Base-by-base conservation (phyloP, 2,113 vertebrate genomes). In the Eolophus roseicapilla region DNA sequence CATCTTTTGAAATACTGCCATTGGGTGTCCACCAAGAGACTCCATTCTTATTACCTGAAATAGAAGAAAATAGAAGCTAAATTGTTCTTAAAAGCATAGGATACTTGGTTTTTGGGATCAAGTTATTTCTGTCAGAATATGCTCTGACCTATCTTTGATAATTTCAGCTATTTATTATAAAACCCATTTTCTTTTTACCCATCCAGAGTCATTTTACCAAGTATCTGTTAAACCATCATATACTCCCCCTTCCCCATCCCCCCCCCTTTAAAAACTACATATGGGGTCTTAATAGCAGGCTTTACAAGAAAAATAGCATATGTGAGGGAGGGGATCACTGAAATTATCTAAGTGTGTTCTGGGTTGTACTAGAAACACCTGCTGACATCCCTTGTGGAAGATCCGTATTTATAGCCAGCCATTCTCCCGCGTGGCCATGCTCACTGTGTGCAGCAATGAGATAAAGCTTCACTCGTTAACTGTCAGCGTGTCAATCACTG, bases 1-100 rank as follows among this genome's bases (percentile, higher is more conserved):
- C 82, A 28, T 91, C 75, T 88, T 92, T 84, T 39, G 92, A 93
- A 85, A 92, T 92, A 86, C 95, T 95, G 90, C 98, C 98, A 43
- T 64, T 80, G 41, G 98, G 98, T 5, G 93, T 98, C 98, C 98
- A 98, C 98, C 97, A 97, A 37, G 77, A 74, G n/a, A 91, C 59
- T 46, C 78, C 16, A 3, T 74, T 24, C 33, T 59, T n/a, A 59
- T 35, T 91, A 39, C 93, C 98, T 99, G 93, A n/a, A 97, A 97
- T 43, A 80, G 71, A 88, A 80, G 62, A 94, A 95, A 80, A 69
- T 31, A 24, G 5, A 59, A 55, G 68, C 2, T 35, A 69, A 93
- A 10, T 74, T 11, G 77, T 52, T 55, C 29, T 39, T 78, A 24
- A 59, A 86, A 53, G 17, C 17, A 10, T 8, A 52, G 17, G 28